Evolutionary conservation across 1,140 invertebrate genomes (phyloP), one percentile per base, ranked within the genome.

Genomic region (Drosophila navojoa): DNA sequence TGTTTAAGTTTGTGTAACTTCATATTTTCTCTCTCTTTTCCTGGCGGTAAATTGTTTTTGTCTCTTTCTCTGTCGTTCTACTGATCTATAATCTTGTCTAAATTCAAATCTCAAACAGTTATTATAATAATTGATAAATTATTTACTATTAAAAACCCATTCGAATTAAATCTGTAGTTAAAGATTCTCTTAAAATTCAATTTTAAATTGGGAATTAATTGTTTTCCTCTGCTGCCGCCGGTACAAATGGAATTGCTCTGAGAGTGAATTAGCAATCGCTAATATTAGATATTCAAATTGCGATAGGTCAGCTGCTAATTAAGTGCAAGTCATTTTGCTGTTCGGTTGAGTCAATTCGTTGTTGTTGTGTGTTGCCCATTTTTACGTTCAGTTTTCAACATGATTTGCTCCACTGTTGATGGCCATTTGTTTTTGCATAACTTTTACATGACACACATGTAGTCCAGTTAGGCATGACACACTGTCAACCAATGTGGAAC

Each of bases 351-450:
- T 52, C 22, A 29, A 58, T 44, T 44, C 35, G 52, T 38, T 13
- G 10, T 25, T 54, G 52, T 38, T 13, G 10, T 25, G 42, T 45
- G 16, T 15, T 25, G 47, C 11, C 19, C 22, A 70, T 22, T 63
- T 42, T 16, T 16, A 45, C 16, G 35, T 50, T 55, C 19, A 15
- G 16, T 45, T 57, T 15, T 3, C 40, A 16, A 25, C 19, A n/a
- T 45, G 7, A 1, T 22, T 5, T 53, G 7, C n/a, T 59, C 5
- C 25, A 32, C 45, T 35, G 9, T 40, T 29, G 9, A 6, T 42
- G 59, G 64, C 61, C 71, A 69, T 35, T 66, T 9, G n/a, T 22
- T 61, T 73, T 73, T 61, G 42, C 64, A 54, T 69, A 73, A 73
- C 70, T 49, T 40, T 61, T 35, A 47, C 29, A 6, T 45, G 60